Evolutionary conservation across 2,113 vertebrate species (phyloP).

Genomic region (Engraulis encrasicolus): DNA sequence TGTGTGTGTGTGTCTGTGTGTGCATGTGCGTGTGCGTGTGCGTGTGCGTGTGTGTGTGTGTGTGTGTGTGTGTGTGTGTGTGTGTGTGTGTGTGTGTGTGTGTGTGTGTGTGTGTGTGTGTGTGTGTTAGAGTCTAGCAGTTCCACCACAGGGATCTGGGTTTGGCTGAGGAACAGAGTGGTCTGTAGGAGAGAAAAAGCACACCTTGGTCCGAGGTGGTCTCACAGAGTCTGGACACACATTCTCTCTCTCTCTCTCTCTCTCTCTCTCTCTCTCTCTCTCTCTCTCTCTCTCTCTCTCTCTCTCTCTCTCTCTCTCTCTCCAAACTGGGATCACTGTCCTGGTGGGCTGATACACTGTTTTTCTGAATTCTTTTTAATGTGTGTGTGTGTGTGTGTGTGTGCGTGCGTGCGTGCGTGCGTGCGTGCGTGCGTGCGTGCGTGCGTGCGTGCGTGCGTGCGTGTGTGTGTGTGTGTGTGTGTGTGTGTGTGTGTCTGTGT

Average conservation of each 20-base stretch:
- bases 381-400: not conserved
- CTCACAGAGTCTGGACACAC: not conserved
- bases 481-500: no score
- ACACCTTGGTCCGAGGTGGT: conserved; percentile 19
- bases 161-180: conserved; percentile 16
- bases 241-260: not conserved
- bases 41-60: not conserved
- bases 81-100: not conserved
- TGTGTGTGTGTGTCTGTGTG: not conserved
- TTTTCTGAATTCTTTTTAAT: conserved; percentile 15
- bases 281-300: conserved; percentile 14
- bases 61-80: not conserved
- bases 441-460: not conserved
- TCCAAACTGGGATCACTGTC: conserved; percentile 35
- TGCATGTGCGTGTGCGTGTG: not conserved
- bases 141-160: not conserved
- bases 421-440: not conserved
- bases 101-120: not conserved
- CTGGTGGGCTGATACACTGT: conserved; percentile 22
- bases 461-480: not conserved
- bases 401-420: not conserved
- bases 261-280: conserved; percentile 8
- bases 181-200: conserved; percentile 11
- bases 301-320: conserved; percentile 24
- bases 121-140: no score